Conservation (phyloP, 2,113 vertebrate species). For the Aldabrachelys gigantea region DNA sequence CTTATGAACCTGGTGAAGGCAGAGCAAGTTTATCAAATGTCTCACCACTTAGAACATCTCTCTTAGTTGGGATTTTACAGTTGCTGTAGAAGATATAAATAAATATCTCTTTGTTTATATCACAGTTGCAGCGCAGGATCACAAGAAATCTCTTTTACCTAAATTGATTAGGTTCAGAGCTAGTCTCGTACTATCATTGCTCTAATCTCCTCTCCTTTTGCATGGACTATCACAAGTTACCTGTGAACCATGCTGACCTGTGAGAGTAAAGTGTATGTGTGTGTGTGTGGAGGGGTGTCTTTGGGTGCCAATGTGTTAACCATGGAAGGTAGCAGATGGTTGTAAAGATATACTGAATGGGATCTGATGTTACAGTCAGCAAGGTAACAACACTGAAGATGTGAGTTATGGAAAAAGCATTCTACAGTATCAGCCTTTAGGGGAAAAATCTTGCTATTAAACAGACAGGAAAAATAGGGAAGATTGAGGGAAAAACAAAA, state of each 20-base stretch:
- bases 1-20: conserved; percentile 26
- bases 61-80: conserved; percentile 22
- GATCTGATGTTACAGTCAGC: background rate
- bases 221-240: conserved; percentile 14
- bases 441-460: background rate
- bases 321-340: conserved; percentile 29
- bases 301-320: conserved; percentile 37
- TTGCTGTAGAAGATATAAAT: conserved; percentile 37
- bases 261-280: conserved; percentile 14
- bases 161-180: conserved; percentile 53
- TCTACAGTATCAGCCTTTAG: background rate
- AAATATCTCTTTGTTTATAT: conserved; percentile 21
- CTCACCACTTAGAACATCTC: conserved; percentile 10
- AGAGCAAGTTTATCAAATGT: conserved; percentile 62
- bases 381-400: background rate
- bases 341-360: background rate
- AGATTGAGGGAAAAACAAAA: conserved; percentile 30
- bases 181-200: conserved; percentile 12
- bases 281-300: background rate
- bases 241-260: conserved; percentile 40
- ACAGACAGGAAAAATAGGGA: background rate
- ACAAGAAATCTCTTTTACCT: conserved; percentile 50
- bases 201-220: conserved; percentile 53
- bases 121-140: conserved; percentile 43
- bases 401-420: background rate